A percentile compares a stretch with the other conserved stretches of the same genome.
Conservation (phyloP, 2,113 vertebrate species). For the Gobius niger region DNA sequence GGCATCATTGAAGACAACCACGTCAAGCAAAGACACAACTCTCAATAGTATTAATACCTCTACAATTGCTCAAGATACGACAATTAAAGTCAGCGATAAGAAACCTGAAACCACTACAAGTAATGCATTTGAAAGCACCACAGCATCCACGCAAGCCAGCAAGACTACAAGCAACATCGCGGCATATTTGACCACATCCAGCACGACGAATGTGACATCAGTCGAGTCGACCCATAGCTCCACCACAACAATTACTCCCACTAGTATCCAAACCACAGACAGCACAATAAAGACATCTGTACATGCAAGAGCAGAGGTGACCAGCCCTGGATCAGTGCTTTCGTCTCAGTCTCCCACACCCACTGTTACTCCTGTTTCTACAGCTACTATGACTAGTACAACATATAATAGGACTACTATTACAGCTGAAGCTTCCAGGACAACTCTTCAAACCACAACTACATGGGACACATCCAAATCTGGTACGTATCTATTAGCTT, state of each 20-base stretch:
- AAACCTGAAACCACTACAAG: slow-evolving; percentile 24
- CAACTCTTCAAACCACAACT: neutral
- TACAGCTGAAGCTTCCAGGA: slow-evolving; percentile 4
- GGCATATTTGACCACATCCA: slow-evolving; percentile 11
- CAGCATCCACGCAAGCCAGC: neutral
- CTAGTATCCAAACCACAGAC: neutral
- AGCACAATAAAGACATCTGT: neutral
- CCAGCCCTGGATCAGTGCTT: neutral
- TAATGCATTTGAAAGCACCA: neutral
- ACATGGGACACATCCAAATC: neutral
- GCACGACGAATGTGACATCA: neutral
- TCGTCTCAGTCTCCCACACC: neutral
- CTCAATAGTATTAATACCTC: neutral
- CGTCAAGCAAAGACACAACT: neutral
- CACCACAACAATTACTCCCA: neutral
- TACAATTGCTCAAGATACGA: slow-evolving; percentile 6
- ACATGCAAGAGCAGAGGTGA: slow-evolving; percentile 5
- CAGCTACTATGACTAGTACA: neutral
- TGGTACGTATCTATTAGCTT: slow-evolving; percentile 18
- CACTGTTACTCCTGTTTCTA: neutral
- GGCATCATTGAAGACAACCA: neutral
- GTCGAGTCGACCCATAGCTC: neutral
- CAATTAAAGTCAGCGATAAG: neutral
- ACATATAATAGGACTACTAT: neutral
- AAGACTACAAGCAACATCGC: slow-evolving; percentile 19